Base-by-base conservation (phyloP, 2,888 invertebrate genomes). In the Leptinotarsa rubiginosa region DNA sequence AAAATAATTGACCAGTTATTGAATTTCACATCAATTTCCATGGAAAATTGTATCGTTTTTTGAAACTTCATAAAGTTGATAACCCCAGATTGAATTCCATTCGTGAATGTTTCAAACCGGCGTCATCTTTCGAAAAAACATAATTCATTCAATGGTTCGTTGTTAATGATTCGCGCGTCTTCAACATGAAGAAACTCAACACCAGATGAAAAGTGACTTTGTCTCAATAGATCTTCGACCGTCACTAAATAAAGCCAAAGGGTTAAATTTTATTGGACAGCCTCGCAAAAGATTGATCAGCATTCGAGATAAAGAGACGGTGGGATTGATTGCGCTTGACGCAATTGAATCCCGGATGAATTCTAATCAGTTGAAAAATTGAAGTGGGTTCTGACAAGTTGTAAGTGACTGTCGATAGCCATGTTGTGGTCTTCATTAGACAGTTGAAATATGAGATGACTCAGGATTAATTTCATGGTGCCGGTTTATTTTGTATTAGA, bases 261-360 rank as follows among this genome's bases (percentile, higher is more conserved):
- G 80, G 78, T 79, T 80, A 77, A 80, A 81, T 79, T 81, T 79
- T 81, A 81, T 82, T 79, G 79, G 79, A 81, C 78, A 76, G 79
- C 62, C 76, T 81, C 77, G 79, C 76, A 72, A 79, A 80, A 80
- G 79, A 77, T 79, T 75, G 77, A 81, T 81, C 76, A 76, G 76
- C 74, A 74, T 77, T 64, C 69, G 67, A 77, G 77, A 77, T 76
- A 77, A 79, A 79, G 73, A 73, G 76, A 76, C 76, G 74, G 69
- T 77, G 56, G 78, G 80, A 82, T 81, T 82, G 82, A 82, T 82
- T 80, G 81, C 80, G 77, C 72, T 79, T 79, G 78, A 79, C 79
- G 81, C 81, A 81, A 80, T 82, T 81, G 81, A 80, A 81, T 80
- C 75, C 70, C 65, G 73, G 72, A 72, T 76, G 77, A 75, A 76